Conservation (phyloP, 2,113 vertebrate species). For the Orcinus orca region DNA sequence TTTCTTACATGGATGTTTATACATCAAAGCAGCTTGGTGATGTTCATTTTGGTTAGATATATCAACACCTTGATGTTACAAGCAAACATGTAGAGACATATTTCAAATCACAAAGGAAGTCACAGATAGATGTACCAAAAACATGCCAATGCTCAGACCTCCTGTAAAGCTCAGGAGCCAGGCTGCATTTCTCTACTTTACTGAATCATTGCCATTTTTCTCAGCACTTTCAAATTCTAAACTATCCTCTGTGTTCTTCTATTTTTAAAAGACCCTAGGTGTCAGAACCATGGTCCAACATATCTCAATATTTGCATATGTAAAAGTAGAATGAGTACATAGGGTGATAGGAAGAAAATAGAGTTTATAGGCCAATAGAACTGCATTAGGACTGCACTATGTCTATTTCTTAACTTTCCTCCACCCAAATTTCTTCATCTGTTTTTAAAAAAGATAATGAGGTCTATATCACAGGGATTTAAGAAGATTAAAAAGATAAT, state of each 20-base stretch:
- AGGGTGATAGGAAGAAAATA: background rate
- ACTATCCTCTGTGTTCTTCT: background rate
- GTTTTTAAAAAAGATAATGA: background rate
- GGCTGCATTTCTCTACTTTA: background rate
- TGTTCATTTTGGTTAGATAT: background rate
- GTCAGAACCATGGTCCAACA: background rate
- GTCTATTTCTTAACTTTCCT: background rate
- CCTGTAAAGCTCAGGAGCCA: background rate
- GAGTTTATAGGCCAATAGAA: background rate
- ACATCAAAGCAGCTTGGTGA: background rate
- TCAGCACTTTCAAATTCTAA: background rate
- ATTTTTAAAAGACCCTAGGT: background rate
- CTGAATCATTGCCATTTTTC: background rate
- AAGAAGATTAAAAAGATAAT: background rate
- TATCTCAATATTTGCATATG: background rate
- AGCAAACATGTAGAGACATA: background rate
- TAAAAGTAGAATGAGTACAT: background rate
- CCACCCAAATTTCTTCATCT: background rate
- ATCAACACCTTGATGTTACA: background rate
- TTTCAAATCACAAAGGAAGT: background rate
- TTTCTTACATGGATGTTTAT: background rate
- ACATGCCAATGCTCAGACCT: fast-evolving
- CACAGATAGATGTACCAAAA: background rate
- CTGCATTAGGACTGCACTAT: background rate
- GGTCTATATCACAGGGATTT: background rate